These are phyloP conservation scores for Drosophila anomelani DNA, from an alignment of 2,888 invertebrate genomes.

Conservation along the genomic window DNA sequence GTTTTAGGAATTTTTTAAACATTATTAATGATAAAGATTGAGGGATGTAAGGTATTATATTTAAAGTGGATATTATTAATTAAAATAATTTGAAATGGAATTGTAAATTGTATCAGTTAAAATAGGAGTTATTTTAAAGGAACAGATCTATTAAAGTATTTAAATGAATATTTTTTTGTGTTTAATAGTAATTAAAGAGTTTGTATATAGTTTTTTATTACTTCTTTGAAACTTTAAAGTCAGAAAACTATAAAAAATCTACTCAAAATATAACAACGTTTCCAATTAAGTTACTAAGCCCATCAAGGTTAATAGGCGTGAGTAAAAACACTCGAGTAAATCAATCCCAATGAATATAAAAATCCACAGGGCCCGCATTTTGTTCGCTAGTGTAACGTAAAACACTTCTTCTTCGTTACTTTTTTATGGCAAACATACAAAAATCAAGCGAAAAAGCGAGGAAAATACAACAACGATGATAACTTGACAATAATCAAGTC, in stretches of 20 bases:
- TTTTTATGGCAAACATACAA: constrained; percentile 40
- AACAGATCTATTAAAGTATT: background rate
- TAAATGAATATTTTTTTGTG: background rate
- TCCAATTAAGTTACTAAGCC: background rate
- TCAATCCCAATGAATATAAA: constrained; percentile 29
- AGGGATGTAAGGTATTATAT: background rate
- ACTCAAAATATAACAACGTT: background rate
- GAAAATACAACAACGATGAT: constrained; percentile 44
- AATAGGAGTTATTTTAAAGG: too few relatives aligned
- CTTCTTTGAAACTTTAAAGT: background rate
- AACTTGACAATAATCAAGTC: constrained; percentile 78
- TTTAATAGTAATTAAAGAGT: too few relatives aligned
- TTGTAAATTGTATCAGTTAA: too few relatives aligned
- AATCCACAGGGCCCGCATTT: constrained; percentile 55
- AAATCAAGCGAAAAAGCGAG: constrained; percentile 27
- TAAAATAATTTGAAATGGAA: background rate
- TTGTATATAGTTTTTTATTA: accelerated
- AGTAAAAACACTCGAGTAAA: constrained; percentile 54
- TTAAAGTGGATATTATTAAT: background rate
- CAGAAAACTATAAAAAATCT: background rate
- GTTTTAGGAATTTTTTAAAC: background rate
- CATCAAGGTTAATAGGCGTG: constrained; percentile 71
- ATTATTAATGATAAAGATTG: background rate
- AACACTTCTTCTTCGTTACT: constrained; percentile 16
- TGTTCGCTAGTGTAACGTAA: constrained; percentile 23